phyloP scores from a whole-genome alignment of 2,797 vertebrate species.

The Coregonus suidteri region DNA sequence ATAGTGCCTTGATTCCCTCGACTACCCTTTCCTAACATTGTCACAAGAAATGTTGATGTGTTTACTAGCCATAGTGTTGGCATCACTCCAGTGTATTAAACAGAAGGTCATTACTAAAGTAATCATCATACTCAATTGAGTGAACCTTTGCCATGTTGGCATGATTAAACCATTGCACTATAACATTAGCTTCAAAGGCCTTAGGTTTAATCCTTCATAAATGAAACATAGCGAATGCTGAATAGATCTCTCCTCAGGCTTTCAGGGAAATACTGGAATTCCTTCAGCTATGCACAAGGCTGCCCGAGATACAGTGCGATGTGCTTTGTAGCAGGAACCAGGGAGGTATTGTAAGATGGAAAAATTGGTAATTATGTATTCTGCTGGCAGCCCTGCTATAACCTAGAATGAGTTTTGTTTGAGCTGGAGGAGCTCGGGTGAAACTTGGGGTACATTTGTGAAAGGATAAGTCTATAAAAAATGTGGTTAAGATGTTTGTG shows the following conservation, averaged over 20 bases:
- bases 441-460: background rate
- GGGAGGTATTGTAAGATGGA: slow-evolving; percentile 12
- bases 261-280: slow-evolving; percentile 18
- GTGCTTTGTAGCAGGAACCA: slow-evolving; percentile 12
- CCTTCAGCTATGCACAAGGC: slow-evolving; percentile 3
- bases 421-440: background rate
- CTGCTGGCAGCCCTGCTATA: slow-evolving; percentile 4
- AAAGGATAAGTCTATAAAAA: background rate
- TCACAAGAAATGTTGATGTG: background rate
- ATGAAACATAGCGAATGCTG: slow-evolving; percentile 21
- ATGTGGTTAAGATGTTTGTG: background rate
- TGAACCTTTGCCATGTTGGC: background rate
- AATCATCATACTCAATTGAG: slow-evolving; percentile 7
- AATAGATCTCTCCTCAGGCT: slow-evolving; percentile 7
- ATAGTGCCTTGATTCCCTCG: background rate
- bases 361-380: background rate
- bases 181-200: slow-evolving; percentile 17
- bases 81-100: slow-evolving; percentile 24
- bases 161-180: slow-evolving; percentile 1
- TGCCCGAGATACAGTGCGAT: slow-evolving; percentile 1
- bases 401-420: background rate
- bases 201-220: background rate
- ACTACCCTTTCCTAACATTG: background rate
- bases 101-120: slow-evolving; percentile 6
- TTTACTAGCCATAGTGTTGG: background rate